Conservation (phyloP, 2,113 vertebrate genomes). For the Orycteropus afer region DNA sequence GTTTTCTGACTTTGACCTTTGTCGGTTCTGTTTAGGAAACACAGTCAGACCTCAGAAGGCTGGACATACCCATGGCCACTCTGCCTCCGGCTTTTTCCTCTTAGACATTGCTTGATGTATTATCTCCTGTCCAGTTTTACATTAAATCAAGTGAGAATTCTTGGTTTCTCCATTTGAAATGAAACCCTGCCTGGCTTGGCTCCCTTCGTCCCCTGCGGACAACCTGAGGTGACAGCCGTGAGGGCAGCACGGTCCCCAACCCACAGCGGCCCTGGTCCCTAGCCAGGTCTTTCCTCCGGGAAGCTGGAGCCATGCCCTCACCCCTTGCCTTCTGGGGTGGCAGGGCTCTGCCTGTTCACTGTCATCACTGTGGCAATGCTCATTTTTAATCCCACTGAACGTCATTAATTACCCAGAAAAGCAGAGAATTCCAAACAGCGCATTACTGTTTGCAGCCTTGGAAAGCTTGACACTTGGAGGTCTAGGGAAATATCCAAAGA, state of each 20-base stretch:
- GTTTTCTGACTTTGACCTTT: background rate
- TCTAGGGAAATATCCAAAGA: constrained; percentile 50
- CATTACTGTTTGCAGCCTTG: background rate
- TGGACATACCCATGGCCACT: fast-evolving
- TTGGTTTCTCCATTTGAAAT: background rate
- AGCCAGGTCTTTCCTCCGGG: background rate
- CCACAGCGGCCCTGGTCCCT: background rate
- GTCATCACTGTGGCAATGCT: background rate
- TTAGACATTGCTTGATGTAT: background rate
- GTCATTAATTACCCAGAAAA: background rate
- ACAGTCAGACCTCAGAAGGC: background rate
- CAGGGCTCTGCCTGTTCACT: fast-evolving
- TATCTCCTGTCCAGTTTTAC: background rate
- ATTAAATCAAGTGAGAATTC: background rate
- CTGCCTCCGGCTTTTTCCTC: background rate
- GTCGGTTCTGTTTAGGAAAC: background rate
- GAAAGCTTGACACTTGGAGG: background rate
- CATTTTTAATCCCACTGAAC: fast-evolving
- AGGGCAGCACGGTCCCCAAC: fast-evolving
- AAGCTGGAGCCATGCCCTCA: background rate
- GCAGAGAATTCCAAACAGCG: background rate
- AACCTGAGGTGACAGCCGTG: background rate
- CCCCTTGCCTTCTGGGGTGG: fast-evolving
- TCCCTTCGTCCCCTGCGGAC: background rate
- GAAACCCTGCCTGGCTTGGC: background rate